Percentiles rank a stretch among this genome's conserved stretches.
phyloP scores from a whole-genome alignment of 2,888 invertebrate genomes.

The Corbicula japonica region DNA sequence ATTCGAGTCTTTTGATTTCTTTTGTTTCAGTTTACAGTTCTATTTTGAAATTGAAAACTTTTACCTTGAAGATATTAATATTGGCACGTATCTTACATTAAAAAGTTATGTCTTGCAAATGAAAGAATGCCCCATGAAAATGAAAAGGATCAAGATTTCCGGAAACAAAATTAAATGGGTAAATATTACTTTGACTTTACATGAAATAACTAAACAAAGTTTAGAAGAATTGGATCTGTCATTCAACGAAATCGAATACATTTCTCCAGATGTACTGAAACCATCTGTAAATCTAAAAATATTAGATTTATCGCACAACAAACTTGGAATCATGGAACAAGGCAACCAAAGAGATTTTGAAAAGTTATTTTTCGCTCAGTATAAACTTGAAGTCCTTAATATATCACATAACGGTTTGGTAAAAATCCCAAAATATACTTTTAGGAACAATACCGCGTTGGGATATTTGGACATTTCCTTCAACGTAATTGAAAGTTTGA shows the following conservation, averaged over 20 bases:
- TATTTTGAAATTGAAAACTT: neutral
- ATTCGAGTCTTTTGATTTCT: neutral
- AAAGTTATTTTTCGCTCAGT: neutral
- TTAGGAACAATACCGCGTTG: neutral
- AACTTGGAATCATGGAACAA: conserved; percentile 19
- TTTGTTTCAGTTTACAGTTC: neutral
- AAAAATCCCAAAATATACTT: neutral
- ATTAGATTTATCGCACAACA: conserved; percentile 13
- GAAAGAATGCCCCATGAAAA: neutral
- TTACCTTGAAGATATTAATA: neutral
- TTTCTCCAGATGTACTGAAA: neutral
- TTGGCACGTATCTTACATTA: neutral
- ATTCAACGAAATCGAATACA: neutral
- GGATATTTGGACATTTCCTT: conserved; percentile 1
- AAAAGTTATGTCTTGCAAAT: neutral
- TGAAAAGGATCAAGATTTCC: neutral
- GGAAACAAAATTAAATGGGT: neutral
- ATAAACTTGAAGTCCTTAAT: neutral
- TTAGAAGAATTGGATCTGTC: neutral
- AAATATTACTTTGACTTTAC: neutral
- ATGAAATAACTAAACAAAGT: neutral
- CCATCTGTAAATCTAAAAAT: conserved; percentile 2
- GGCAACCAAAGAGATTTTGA: neutral
- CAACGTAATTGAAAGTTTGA: neutral
- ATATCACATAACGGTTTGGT: conserved; percentile 3